Conservation (phyloP, 2,113 vertebrate species). For the Lonchura striata region DNA sequence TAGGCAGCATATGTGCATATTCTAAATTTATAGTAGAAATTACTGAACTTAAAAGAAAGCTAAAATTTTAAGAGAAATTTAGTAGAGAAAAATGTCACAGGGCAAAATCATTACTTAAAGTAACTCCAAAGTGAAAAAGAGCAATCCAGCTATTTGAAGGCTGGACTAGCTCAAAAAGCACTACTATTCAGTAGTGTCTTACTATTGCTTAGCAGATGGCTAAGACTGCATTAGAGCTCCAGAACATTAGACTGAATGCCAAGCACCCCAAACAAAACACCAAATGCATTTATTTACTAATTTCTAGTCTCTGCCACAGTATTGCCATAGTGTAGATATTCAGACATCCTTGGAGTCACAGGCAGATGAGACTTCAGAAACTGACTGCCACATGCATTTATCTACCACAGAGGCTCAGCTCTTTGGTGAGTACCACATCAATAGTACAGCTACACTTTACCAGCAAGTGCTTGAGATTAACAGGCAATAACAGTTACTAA, state of each 20-base stretch:
- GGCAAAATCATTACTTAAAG: constrained; percentile 21
- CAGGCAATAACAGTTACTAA: neutral
- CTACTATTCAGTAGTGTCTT: neutral
- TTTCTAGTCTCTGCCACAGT: constrained; percentile 48
- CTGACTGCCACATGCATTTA: neutral
- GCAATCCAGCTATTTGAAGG: constrained; percentile 9
- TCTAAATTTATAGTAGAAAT: constrained; percentile 1
- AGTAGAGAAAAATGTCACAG: neutral
- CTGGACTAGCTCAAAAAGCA: neutral
- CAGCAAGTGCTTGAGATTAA: constrained; percentile 19
- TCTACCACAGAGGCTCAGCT: neutral
- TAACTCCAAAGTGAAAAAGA: neutral
- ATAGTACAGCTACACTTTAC: constrained; percentile 15
- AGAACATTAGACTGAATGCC: constrained; percentile 12
- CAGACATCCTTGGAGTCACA: constrained; percentile 10
- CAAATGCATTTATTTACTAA: constrained; percentile 43
- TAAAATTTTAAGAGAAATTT: neutral
- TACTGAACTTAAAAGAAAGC: constrained; percentile 9
- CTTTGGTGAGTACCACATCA: neutral
- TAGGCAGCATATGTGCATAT: neutral
- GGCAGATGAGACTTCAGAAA: constrained; percentile 20
- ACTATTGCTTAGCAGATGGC: neutral
- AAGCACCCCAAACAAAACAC: constrained; percentile 1
- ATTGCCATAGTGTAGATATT: constrained; percentile 24
- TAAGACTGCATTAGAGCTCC: constrained; percentile 25